Conservation (phyloP, 2,113 vertebrate genomes). For the Microtus richardsoni region DNA sequence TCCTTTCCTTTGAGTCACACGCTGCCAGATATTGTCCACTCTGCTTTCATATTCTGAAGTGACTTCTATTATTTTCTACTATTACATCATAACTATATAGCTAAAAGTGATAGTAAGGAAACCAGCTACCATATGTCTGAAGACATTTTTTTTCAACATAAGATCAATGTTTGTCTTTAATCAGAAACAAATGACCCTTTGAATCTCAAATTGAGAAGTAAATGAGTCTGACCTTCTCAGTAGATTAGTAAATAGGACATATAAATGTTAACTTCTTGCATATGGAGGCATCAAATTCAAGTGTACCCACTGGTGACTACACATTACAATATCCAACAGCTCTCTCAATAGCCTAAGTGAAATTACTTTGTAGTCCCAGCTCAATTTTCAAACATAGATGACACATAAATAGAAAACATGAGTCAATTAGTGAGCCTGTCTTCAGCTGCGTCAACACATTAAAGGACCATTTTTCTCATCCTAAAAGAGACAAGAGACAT, state of each 20-base stretch:
- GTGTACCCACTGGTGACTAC: conserved; percentile 50
- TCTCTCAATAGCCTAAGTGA: conserved; percentile 62
- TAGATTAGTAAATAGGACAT: conserved; percentile 60
- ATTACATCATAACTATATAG: conserved; percentile 26
- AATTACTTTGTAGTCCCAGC: conserved; percentile 65
- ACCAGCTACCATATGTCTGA: background rate
- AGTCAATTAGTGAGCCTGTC: conserved; percentile 45
- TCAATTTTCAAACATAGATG: conserved; percentile 47
- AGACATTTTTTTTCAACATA: conserved; percentile 14
- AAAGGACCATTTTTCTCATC: conserved; percentile 34
- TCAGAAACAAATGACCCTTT: conserved; percentile 66
- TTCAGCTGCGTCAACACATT: conserved; percentile 26
- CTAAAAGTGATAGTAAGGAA: conserved; percentile 7
- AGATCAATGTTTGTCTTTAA: conserved; percentile 71
- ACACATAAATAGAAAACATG: conserved; percentile 57
- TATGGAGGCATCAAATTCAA: conserved; percentile 62
- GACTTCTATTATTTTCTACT: background rate
- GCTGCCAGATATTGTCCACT: background rate
- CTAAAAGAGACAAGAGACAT: background rate
- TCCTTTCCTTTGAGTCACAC: conserved; percentile 55
- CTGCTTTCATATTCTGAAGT: background rate
- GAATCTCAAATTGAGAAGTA: conserved; percentile 69
- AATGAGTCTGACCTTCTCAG: conserved; percentile 63
- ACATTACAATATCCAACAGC: conserved; percentile 57
- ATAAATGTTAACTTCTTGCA: conserved; percentile 61